phyloP scores from a whole-genome alignment of 2,888 invertebrate species.

The Scrobipalpa atriplicella region DNA sequence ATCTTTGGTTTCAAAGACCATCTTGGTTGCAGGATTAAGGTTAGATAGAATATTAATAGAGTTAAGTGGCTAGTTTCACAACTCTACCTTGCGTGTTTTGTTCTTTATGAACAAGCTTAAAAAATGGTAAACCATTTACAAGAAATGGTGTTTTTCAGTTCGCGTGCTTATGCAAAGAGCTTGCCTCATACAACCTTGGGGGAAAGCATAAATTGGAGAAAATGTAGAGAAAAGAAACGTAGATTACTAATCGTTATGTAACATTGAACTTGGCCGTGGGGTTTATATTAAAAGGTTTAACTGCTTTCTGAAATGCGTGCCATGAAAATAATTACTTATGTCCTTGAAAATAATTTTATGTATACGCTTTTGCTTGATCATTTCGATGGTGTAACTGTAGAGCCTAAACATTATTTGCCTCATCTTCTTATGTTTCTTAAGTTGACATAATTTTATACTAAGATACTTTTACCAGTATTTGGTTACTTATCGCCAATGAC shows the following conservation, averaged over 20 bases:
- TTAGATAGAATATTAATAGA: not conserved
- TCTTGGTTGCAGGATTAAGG: too few species aligned
- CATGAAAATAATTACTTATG: not conserved
- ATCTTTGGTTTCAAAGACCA: too few species aligned
- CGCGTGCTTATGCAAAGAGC: not conserved
- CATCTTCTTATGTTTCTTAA: too few species aligned
- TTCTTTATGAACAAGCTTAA: not conserved
- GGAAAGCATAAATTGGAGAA: conserved; percentile 14
- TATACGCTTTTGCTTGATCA: too few species aligned
- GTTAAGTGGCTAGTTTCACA: not conserved
- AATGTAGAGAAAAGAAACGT: conserved; percentile 1
- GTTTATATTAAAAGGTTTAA: not conserved
- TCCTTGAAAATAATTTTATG: too few species aligned
- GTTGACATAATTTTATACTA: too few species aligned
- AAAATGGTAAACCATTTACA: not conserved
- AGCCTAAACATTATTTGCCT: too few species aligned
- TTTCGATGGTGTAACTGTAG: too few species aligned
- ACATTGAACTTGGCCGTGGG: not conserved
- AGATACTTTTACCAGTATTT: too few species aligned
- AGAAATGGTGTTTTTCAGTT: not conserved
- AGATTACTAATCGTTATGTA: not conserved
- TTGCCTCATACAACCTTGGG: conserved; percentile 1
- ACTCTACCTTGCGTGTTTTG: conserved; percentile 2
- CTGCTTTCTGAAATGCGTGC: not conserved
- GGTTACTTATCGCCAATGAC: too few species aligned